Base-by-base conservation (phyloP, 2,797 vertebrate species). In the Thalassophryne amazonica region DNA sequence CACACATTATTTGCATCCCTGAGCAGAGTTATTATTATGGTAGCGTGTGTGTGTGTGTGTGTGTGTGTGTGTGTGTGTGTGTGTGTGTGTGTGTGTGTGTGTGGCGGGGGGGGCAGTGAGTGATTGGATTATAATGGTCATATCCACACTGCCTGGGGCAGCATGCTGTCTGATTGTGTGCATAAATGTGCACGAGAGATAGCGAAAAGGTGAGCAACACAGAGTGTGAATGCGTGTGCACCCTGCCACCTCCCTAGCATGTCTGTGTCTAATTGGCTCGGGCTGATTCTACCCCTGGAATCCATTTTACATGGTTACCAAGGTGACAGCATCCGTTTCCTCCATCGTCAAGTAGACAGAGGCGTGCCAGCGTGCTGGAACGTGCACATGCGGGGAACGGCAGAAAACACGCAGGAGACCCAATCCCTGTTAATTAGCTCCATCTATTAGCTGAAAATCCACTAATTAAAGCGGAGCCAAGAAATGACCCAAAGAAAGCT, bases 1-100 rank as follows among this genome's bases (percentile, higher is more conserved):
- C 84, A 79, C 77, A 68, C 75, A 89, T 89, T 86, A 88, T 88
- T 89, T 90, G 86, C 87, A 88, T 90, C 88, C 80, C 76, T 84
- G 83, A 87, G 78, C 88, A 86, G 78, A 75, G 61, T 81, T 86
- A 87, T 88, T 90, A 85, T 89, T 86, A 88, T 86, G n/a, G n/a
- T n/a, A n/a, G n/a, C n/a, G n/a, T n/a, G n/a, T n/a, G n/a, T n/a
- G n/a, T n/a, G n/a, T n/a, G n/a, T n/a, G n/a, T n/a, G n/a, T n/a
- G n/a, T n/a, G n/a, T n/a, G n/a, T n/a, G n/a, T n/a, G n/a, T n/a
- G n/a, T n/a, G n/a, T n/a, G n/a, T n/a, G n/a, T n/a, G n/a, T n/a
- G n/a, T n/a, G n/a, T n/a, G n/a, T n/a, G n/a, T n/a, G n/a, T n/a
- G n/a, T n/a, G n/a, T n/a, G n/a, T n/a, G n/a, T n/a, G n/a, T n/a